These are phyloP conservation scores for Drosophila bunnanda DNA, from an alignment of 2,888 invertebrate genomes.

Conservation along the genomic window DNA sequence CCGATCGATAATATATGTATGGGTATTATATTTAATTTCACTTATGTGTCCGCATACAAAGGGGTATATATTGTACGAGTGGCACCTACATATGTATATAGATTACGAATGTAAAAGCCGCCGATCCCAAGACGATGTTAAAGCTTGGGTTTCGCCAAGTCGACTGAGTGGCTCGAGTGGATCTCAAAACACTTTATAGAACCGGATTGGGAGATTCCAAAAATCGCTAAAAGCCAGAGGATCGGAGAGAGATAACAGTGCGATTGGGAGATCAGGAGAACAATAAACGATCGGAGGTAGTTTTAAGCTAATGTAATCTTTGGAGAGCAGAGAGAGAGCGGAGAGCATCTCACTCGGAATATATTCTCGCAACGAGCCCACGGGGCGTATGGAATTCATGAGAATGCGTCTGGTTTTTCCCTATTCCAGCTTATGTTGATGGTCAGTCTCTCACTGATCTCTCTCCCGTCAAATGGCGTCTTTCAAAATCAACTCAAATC, in stretches of 20 bases:
- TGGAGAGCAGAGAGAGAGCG: slow-evolving; percentile 13
- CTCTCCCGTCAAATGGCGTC: background rate
- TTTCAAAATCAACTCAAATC: too few relatives aligned
- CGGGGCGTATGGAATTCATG: background rate
- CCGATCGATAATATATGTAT: background rate
- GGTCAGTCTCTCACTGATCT: background rate
- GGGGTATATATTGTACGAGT: background rate
- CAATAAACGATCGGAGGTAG: background rate
- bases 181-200: slow-evolving; percentile 50
- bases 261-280: background rate
- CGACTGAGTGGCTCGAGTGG: slow-evolving; percentile 54
- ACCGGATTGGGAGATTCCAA: slow-evolving; percentile 56
- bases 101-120: background rate
- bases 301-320: background rate
- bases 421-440: background rate
- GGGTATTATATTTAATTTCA: background rate
- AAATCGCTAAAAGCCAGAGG: background rate
- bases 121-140: slow-evolving; percentile 2
- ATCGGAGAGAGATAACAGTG: background rate
- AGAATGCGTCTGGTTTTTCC: background rate
- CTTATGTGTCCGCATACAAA: background rate
- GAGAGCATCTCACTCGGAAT: background rate
- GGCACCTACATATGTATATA: slow-evolving; percentile 9
- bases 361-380: background rate
- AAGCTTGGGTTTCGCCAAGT: slow-evolving; percentile 23